Conservation (phyloP, 2,888 invertebrate species). For the Anoplius nigerrimus region DNA sequence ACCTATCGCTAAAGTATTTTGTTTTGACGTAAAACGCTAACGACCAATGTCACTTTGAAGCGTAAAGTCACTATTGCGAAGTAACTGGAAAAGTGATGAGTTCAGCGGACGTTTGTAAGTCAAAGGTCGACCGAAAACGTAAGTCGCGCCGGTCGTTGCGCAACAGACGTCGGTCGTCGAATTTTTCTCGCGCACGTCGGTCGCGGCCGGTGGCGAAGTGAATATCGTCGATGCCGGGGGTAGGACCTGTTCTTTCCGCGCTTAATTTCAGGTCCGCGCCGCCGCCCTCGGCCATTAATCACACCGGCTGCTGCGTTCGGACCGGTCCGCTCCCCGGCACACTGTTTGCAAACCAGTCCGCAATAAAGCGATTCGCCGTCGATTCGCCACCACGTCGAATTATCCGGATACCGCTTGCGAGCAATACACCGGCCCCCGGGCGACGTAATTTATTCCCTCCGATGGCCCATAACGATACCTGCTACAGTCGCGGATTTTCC, state of each 20-base stretch:
- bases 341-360: constrained; percentile 42
- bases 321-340: constrained; percentile 25
- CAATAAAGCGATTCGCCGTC: constrained; percentile 37
- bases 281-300: constrained; percentile 36
- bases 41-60: too few relatives aligned
- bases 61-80: too few relatives aligned
- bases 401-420: constrained; percentile 36
- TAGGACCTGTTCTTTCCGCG: constrained; percentile 27
- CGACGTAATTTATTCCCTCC: constrained; percentile 30
- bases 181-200: constrained; percentile 1
- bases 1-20: too few relatives aligned
- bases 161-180: too few relatives aligned
- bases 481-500: too few relatives aligned
- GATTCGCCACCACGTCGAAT: constrained; percentile 27
- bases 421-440: constrained; percentile 24
- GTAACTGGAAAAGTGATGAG: too few relatives aligned
- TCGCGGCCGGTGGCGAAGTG: constrained; percentile 10
- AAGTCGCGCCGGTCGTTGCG: too few relatives aligned
- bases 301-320: constrained; percentile 14
- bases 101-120: too few relatives aligned
- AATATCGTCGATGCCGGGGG: not conserved
- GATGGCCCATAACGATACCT: not conserved
- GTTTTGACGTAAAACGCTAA: too few relatives aligned
- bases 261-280: constrained; percentile 28
- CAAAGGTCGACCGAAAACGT: too few relatives aligned